Conservation (phyloP, 2,888 invertebrate genomes). For the Ecliptopera silaceata region DNA sequence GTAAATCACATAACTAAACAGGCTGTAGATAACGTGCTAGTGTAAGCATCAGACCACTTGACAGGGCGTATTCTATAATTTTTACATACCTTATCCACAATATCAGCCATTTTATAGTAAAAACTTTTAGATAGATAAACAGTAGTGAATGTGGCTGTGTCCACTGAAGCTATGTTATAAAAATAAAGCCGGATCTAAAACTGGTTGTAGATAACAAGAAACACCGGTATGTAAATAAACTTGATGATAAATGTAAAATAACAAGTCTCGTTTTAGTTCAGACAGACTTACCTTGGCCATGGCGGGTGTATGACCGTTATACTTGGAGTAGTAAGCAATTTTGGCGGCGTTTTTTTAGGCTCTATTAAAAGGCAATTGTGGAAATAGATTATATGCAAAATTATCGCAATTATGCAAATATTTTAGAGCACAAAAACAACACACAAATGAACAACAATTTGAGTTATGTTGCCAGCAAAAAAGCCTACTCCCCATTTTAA, state of each 20-base stretch:
- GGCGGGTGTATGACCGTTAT: slow-evolving; percentile 85
- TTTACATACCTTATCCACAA: slow-evolving; percentile 49
- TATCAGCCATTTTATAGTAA: slow-evolving; percentile 49
- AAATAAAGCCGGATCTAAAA: slow-evolving; percentile 9
- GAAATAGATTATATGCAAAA: slow-evolving; percentile 4
- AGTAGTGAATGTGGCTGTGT: not conserved
- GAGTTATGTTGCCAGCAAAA: too few species aligned
- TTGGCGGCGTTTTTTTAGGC: slow-evolving; percentile 67
- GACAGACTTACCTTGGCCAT: slow-evolving; percentile 84
- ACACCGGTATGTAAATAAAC: slow-evolving; percentile 60
- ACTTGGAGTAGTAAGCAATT: slow-evolving; percentile 87
- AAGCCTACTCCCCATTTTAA: too few species aligned
- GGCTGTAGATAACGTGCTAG: too few species aligned
- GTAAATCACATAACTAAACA: too few species aligned
- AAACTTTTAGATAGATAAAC: slow-evolving; percentile 15
- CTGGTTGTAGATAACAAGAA: slow-evolving; percentile 37
- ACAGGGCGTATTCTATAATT: not conserved
- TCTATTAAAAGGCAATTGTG: slow-evolving; percentile 28
- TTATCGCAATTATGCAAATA: not conserved
- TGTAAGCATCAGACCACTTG: not conserved
- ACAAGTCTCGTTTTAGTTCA: slow-evolving; percentile 26
- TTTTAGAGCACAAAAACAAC: not conserved
- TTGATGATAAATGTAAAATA: slow-evolving; percentile 29
- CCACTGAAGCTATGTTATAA: not conserved
- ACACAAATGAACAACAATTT: not conserved